These are phyloP conservation scores for Aphidius colemani DNA, from an alignment of 2,888 invertebrate genomes.

Conservation along the genomic window DNA sequence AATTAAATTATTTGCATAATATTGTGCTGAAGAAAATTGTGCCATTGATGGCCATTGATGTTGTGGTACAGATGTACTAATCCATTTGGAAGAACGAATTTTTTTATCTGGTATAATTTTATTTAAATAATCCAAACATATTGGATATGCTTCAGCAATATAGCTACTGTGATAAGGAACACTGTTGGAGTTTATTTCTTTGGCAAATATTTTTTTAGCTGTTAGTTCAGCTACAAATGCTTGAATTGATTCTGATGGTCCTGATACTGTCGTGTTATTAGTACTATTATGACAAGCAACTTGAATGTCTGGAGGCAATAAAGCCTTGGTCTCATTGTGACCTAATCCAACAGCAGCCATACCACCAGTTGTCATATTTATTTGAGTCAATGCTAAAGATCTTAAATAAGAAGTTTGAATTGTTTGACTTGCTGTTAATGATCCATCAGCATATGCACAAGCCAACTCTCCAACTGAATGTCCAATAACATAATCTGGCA, in stretches of 20 bases:
- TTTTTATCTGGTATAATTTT: slow-evolving; percentile 71
- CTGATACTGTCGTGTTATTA: slow-evolving; percentile 89
- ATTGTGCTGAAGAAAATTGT: slow-evolving; percentile 78
- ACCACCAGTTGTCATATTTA: slow-evolving; percentile 67
- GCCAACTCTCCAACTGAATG: slow-evolving; percentile 95
- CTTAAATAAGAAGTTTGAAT: slow-evolving; percentile 48
- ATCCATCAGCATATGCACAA: slow-evolving; percentile 93
- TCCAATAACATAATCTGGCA: slow-evolving; percentile 78
- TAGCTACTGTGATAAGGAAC: slow-evolving; percentile 90
- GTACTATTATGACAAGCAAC: slow-evolving; percentile 82
- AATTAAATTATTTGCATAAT: slow-evolving; percentile 84
- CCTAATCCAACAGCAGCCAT: slow-evolving; percentile 86
- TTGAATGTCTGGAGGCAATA: slow-evolving; percentile 74
- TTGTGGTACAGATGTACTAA: slow-evolving; percentile 81
- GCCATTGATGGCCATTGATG: slow-evolving; percentile 73
- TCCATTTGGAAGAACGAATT: slow-evolving; percentile 75
- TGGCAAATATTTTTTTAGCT: slow-evolving; percentile 76
- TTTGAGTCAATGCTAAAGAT: slow-evolving; percentile 48
- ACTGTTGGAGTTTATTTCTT: slow-evolving; percentile 82
- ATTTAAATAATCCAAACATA: slow-evolving; percentile 68
- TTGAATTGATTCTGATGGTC: slow-evolving; percentile 73
- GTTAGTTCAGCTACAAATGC: slow-evolving; percentile 70
- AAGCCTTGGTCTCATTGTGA: slow-evolving; percentile 61
- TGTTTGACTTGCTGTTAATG: slow-evolving; percentile 63
- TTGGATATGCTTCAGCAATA: slow-evolving; percentile 74